Base-by-base conservation (phyloP, 2,113 vertebrate species). In the Eulemur rufifrons region DNA sequence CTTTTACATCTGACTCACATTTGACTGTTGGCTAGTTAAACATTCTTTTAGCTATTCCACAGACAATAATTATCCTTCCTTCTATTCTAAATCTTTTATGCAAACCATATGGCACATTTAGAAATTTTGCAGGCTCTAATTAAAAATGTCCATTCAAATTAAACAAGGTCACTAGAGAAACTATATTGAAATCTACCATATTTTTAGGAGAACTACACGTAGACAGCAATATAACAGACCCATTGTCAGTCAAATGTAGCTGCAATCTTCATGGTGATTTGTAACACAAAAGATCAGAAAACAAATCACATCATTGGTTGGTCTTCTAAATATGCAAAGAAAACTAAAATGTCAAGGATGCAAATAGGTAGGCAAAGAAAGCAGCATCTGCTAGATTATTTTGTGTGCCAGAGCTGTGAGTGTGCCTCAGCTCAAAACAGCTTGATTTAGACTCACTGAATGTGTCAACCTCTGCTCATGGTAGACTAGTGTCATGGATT, bases 91-190 rank as follows among this genome's bases (percentile, higher is more conserved):
- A 92, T 96, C 96, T 97, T 97, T 96, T 97, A 98, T 98, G 97
- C 95, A 98, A 99, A 98, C 98, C 98, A 98, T 98, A 98, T 98
- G 98, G 88, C 97, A 97, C 96, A 97, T 85, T 54, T 96, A 97
- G 97, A 97, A 97, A 96, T 86, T 96, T 96, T 97, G 84, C 97
- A 97, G 96, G 94, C 97, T 98, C 91, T 98, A 98, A 98, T 98
- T 98, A 98, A 98, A 98, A 98, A 95, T 98, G 97, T 97, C 97
- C 97, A 94, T 96, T 98, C 96, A 97, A 98, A 98, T 98, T 98
- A 98, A 98, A 98, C 84, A 96, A 98, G 97, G 98, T 98, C 97
- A 98, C 93, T 89, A 96, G 88, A 91, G 96, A 98, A 96, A 98
- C 96, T 97, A 97, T 98, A 98, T 97, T 97, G 95, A 97, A 97